These are phyloP conservation scores for Drosophila nigromelanica DNA, from an alignment of 1,140 invertebrate genomes.

Conservation along the genomic window DNA sequence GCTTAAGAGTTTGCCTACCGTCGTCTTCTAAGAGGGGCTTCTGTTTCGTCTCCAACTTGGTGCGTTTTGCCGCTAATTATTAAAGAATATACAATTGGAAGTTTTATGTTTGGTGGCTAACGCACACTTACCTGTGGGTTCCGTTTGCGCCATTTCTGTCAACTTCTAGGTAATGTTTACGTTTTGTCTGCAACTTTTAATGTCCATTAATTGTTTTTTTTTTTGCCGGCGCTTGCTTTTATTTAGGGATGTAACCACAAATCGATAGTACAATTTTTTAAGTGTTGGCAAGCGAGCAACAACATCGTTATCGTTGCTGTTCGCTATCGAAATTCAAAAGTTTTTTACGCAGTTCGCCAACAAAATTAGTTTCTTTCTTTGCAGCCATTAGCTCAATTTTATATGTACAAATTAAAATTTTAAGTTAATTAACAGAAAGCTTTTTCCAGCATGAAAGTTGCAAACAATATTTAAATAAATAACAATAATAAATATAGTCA, in stretches of 20 bases:
- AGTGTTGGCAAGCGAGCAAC: background rate
- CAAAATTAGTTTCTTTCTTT: too few relatives aligned
- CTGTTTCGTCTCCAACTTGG: slow-evolving; percentile 50
- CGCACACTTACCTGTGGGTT: slow-evolving; percentile 37
- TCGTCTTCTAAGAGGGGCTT: slow-evolving; percentile 58
- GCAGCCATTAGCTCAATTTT: too few relatives aligned
- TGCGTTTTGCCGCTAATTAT: slow-evolving; percentile 43
- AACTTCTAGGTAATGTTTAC: slow-evolving; percentile 19
- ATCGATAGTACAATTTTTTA: background rate
- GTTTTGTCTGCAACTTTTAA: slow-evolving; percentile 11
- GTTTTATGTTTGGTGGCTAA: background rate
- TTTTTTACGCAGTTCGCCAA: too few relatives aligned
- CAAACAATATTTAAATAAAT: too few relatives aligned
- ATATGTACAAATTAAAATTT: too few relatives aligned
- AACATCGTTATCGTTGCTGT: background rate
- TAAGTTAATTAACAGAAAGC: too few relatives aligned
- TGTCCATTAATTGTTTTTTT: slow-evolving; percentile 28
- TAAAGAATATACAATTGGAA: background rate
- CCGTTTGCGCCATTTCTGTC: slow-evolving; percentile 51
- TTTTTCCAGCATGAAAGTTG: too few relatives aligned
- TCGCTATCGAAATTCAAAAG: background rate
- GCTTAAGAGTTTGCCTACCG: slow-evolving; percentile 30
- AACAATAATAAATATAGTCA: too few relatives aligned
- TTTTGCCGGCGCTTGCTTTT: slow-evolving; percentile 27
- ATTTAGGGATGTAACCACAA: slow-evolving; percentile 9